Evolutionary conservation across 2,113 vertebrate genomes (phyloP).

Genomic region (Bagarius yarrelli): DNA sequence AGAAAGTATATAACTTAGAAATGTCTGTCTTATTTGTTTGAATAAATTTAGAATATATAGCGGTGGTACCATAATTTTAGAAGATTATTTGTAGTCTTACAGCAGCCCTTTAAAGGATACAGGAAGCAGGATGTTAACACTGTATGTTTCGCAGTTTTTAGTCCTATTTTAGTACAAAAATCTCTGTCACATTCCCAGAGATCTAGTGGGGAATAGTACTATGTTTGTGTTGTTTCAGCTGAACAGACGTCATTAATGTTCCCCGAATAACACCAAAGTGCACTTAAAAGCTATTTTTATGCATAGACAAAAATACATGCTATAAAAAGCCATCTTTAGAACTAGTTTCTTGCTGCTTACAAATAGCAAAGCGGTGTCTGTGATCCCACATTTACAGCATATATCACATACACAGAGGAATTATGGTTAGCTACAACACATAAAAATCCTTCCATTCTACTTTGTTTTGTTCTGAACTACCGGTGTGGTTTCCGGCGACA

Average conservation of each 20-base stretch:
- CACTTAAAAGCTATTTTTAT: not conserved
- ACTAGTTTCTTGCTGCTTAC: not conserved
- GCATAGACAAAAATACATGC: not conserved
- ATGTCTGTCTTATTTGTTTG: too few species aligned
- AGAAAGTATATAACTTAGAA: too few species aligned
- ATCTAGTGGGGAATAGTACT: not conserved
- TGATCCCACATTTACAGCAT: not conserved
- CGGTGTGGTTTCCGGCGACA: not conserved
- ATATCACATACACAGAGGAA: not conserved
- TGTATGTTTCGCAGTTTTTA: not conserved
- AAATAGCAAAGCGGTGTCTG: not conserved
- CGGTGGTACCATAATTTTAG: not conserved
- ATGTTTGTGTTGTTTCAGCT: slow-evolving; percentile 22
- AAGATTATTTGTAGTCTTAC: not conserved
- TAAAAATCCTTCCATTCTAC: not conserved
- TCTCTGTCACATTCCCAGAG: not conserved
- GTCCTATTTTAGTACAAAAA: slow-evolving; percentile 16
- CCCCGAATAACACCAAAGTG: not conserved
- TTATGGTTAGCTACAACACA: too few species aligned
- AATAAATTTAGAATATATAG: too few species aligned
- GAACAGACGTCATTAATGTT: not conserved
- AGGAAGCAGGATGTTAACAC: not conserved
- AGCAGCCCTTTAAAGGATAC: not conserved
- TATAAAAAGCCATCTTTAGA: not conserved
- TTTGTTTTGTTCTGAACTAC: not conserved